Conservation (phyloP, 2,113 vertebrate genomes). For the Bombycilla garrulus region DNA sequence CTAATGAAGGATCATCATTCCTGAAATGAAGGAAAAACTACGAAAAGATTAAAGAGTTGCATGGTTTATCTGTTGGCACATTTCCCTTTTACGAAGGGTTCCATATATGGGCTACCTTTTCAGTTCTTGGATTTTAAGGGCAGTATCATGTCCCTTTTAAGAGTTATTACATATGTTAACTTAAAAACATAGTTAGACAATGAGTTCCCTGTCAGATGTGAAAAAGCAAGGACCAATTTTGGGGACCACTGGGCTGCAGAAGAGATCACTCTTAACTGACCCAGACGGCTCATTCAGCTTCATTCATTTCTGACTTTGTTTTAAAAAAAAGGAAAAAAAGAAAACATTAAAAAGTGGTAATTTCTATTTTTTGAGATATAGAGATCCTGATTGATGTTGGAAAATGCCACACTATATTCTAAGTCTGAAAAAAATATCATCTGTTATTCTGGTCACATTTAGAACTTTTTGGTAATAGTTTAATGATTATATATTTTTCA, state of each 20-base stretch:
- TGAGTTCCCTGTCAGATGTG: background rate
- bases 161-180: background rate
- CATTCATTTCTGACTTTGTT: background rate
- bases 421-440: background rate
- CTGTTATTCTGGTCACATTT: background rate
- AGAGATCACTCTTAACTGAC: background rate
- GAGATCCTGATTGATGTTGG: background rate
- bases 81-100: background rate
- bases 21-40: background rate
- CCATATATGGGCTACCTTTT: background rate
- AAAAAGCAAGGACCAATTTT: background rate
- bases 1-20: background rate
- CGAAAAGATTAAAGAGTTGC: accelerated
- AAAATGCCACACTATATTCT: background rate
- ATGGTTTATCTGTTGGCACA: background rate
- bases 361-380: background rate
- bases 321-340: background rate
- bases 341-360: background rate
- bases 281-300: background rate
- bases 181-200: background rate
- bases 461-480: background rate
- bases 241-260: background rate
- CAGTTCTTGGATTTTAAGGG: background rate
- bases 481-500: background rate
- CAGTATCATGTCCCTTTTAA: background rate